These are phyloP conservation scores for Drosophila ogumai DNA, from an alignment of 1,140 invertebrate species.

Conservation along the genomic window DNA sequence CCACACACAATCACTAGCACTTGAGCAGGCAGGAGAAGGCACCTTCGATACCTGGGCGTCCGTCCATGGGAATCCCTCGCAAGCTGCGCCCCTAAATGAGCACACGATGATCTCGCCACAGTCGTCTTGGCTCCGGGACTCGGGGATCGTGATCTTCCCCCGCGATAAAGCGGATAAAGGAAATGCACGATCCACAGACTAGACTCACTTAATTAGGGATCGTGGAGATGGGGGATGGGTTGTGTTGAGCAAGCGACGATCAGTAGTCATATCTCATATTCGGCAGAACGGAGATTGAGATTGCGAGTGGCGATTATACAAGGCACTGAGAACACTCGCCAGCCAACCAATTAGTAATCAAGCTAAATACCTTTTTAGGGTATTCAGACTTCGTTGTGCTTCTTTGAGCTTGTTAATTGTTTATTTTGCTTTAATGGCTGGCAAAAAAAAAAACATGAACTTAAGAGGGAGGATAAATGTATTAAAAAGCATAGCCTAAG, in stretches of 20 bases:
- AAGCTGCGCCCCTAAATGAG: constrained; percentile 2
- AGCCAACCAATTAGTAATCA: constrained; percentile 19
- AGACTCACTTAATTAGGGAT: constrained; percentile 16
- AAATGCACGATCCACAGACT: constrained; percentile 26
- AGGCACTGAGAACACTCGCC: constrained; percentile 1
- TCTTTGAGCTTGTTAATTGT: not conserved
- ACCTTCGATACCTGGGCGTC: constrained; percentile 1
- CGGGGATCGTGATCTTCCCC: constrained; percentile 34
- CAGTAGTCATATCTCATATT: constrained; percentile 43
- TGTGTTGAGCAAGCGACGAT: constrained; percentile 15
- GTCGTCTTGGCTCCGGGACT: constrained; percentile 13
- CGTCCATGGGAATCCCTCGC: constrained; percentile 7
- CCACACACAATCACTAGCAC: constrained; percentile 20
- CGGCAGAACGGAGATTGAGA: constrained; percentile 14
- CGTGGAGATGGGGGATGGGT: not conserved
- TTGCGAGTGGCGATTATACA: constrained; percentile 26
- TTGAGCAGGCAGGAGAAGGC: constrained; percentile 17
- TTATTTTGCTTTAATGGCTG: not conserved
- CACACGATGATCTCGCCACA: constrained; percentile 2
- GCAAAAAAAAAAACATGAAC: not conserved
- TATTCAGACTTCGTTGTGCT: constrained; percentile 17
- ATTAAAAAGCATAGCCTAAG: not conserved
- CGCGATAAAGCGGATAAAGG: constrained; percentile 24
- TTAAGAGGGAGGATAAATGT: not conserved
- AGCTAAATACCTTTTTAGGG: constrained; percentile 1